Percentiles rank a stretch among this genome's conserved stretches.
These are phyloP conservation scores for Drosophila sturtevanti DNA, from an alignment of 1,140 invertebrate species.

Conservation along the genomic window DNA sequence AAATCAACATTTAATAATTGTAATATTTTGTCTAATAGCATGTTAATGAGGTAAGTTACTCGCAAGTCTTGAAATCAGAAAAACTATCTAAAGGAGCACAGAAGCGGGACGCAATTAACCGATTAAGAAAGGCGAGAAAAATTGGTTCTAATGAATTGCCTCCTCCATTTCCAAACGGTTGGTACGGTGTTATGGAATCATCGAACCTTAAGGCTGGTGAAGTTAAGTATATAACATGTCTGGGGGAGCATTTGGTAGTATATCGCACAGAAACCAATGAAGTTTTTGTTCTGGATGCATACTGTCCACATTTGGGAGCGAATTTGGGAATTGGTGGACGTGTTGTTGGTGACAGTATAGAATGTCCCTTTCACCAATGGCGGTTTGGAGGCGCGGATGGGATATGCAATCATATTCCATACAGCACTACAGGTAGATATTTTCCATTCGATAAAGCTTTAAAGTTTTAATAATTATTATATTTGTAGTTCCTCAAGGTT, in stretches of 20 bases:
- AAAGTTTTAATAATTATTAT: neutral
- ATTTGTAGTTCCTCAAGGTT: conserved; percentile 83
- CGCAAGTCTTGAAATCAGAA: neutral
- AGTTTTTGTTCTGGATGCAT: conserved; percentile 90
- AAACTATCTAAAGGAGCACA: conserved; percentile 1
- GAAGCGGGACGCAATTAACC: conserved; percentile 55
- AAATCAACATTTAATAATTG: neutral
- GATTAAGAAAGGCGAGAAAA: conserved; percentile 48
- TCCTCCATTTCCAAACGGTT: conserved; percentile 95
- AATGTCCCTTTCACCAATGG: conserved; percentile 96
- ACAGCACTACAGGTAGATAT: conserved; percentile 76
- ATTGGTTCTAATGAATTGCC: conserved; percentile 86
- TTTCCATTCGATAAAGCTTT: neutral
- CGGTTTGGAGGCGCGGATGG: conserved; percentile 89
- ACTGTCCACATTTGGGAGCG: conserved; percentile 95
- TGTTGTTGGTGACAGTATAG: conserved; percentile 90
- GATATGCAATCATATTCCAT: conserved; percentile 88
- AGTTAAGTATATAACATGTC: conserved; percentile 86
- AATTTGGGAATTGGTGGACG: conserved; percentile 91
- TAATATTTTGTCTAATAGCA: neutral
- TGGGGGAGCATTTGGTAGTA: conserved; percentile 91
- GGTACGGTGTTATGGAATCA: conserved; percentile 91
- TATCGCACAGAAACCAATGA: conserved; percentile 86
- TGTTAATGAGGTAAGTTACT: conserved; percentile 29
- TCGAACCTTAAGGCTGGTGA: conserved; percentile 85